phyloP scores from a whole-genome alignment of 2,888 invertebrate genomes.

The Iselma pallidipennis region DNA sequence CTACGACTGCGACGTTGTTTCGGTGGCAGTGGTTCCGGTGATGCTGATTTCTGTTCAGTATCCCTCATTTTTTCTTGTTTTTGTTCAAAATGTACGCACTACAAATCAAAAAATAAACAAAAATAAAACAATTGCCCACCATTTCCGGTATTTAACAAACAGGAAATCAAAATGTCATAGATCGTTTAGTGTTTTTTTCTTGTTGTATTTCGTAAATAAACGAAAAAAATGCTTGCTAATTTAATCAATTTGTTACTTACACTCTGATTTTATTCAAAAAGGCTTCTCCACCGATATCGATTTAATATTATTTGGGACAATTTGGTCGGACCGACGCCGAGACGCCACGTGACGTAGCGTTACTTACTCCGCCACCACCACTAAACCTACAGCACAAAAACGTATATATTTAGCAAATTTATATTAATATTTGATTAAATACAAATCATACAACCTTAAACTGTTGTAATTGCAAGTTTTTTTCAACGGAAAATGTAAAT shows the following conservation, averaged over 20 bases:
- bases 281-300: slow-evolving; percentile 5
- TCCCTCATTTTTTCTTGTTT: slow-evolving; percentile 47
- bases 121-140: slow-evolving; percentile 8
- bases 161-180: too few relatives aligned
- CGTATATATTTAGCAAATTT: background rate
- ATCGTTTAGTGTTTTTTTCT: too few relatives aligned
- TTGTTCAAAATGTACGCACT: background rate
- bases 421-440: background rate
- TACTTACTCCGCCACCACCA: background rate
- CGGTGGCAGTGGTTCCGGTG: slow-evolving; percentile 38
- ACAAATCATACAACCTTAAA: background rate
- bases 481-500: background rate
- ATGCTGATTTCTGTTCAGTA: slow-evolving; percentile 41
- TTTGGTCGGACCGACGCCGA: slow-evolving; percentile 11
- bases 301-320: slow-evolving; percentile 13
- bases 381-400: background rate
- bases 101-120: slow-evolving; percentile 8
- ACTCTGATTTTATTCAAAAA: background rate
- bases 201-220: too few relatives aligned
- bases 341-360: slow-evolving; percentile 20
- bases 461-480: too few relatives aligned
- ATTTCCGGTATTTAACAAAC: too few relatives aligned
- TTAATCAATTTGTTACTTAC: too few relatives aligned
- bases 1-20: slow-evolving; percentile 47
- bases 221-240: too few relatives aligned